These are phyloP conservation scores for Drosophila novamexicana DNA, from an alignment of 1,140 invertebrate genomes.

Conservation along the genomic window DNA sequence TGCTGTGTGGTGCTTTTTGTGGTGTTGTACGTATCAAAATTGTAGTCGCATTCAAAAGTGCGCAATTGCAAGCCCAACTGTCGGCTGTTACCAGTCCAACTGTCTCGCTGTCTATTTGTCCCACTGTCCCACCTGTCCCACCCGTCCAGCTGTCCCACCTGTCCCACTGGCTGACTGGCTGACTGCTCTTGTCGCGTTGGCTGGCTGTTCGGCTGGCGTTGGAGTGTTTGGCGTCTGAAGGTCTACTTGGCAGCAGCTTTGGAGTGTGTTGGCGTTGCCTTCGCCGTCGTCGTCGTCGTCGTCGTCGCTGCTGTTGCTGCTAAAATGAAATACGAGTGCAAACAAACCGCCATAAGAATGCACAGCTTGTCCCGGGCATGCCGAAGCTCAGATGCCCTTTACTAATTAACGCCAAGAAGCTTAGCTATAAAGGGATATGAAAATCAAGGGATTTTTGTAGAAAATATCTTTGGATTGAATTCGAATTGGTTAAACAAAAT, in stretches of 20 bases:
- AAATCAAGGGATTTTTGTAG: too few species aligned
- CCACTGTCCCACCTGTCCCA: conserved; percentile 14
- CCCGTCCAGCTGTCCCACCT: conserved; percentile 40
- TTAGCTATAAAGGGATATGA: too few species aligned
- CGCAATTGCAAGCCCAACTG: conserved; percentile 75
- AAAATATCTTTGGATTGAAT: too few species aligned
- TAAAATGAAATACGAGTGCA: conserved; percentile 72
- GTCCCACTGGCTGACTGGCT: conserved; percentile 37
- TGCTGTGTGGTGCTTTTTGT: conserved; percentile 13
- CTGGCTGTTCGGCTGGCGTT: conserved; percentile 64
- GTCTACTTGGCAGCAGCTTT: conserved; percentile 79
- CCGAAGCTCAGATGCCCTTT: conserved; percentile 8
- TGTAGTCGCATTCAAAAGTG: conserved; percentile 63
- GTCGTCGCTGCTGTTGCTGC: conserved; percentile 15
- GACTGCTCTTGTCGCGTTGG: conserved; percentile 66
- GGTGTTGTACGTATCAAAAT: conserved; percentile 30
- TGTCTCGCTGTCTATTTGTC: conserved; percentile 37
- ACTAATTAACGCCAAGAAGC: neutral
- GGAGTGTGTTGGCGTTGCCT: conserved; percentile 73
- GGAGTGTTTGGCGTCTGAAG: conserved; percentile 82
- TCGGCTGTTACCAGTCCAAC: conserved; percentile 62
- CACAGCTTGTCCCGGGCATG: neutral
- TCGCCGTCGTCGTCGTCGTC: conserved; percentile 5
- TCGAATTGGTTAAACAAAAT: too few species aligned
- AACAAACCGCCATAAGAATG: conserved; percentile 56